These are phyloP conservation scores for Stegana nigrithorax DNA, from an alignment of 2,888 invertebrate genomes.

Conservation along the genomic window DNA sequence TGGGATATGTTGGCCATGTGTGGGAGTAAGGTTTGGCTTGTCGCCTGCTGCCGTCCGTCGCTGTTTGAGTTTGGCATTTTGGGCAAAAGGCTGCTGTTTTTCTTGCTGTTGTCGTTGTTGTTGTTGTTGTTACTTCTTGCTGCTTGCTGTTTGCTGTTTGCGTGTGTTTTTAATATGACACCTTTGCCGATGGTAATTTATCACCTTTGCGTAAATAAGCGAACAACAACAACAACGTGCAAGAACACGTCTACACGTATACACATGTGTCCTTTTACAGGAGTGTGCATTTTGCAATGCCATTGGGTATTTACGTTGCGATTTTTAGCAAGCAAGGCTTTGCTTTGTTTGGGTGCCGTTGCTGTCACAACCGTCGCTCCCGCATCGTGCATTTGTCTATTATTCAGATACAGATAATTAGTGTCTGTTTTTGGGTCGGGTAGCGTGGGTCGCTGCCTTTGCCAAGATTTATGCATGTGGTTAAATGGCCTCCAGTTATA, in stretches of 20 bases:
- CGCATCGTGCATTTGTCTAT: no score
- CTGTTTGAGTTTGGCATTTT: no score
- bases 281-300: constrained; percentile 17
- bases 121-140: no score
- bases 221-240: constrained; percentile 24
- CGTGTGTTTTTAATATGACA: constrained; percentile 51
- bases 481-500: constrained; percentile 51
- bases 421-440: no score
- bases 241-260: constrained; percentile 41
- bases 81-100: no score
- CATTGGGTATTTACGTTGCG: constrained; percentile 47
- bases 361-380: no score
- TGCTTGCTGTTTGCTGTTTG: constrained; percentile 12
- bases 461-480: constrained; percentile 54
- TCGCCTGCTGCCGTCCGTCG: no score
- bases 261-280: constrained; percentile 10
- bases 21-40: no score
- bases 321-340: constrained; percentile 34
- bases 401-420: no score
- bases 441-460: no score
- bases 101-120: no score
- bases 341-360: constrained; percentile 49
- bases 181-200: constrained; percentile 61
- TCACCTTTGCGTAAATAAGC: constrained; percentile 45
- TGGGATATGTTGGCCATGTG: constrained; percentile 55